phyloP scores from a whole-genome alignment of 2,797 vertebrate species.

The Cynodonichthys magdalenae region DNA sequence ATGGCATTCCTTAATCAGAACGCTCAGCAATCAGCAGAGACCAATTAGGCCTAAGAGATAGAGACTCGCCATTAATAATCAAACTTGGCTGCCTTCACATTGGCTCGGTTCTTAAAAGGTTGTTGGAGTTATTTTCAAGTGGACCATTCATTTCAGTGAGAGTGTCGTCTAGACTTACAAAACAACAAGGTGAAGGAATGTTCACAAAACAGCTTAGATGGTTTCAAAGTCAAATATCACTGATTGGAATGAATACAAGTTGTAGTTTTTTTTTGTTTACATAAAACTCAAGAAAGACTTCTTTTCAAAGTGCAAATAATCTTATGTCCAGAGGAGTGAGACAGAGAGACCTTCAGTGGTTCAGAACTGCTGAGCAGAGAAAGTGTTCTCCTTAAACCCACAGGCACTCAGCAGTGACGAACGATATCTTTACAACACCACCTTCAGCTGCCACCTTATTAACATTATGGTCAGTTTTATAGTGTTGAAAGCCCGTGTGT shows the following conservation, averaged over 20 bases:
- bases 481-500: conserved; percentile 31
- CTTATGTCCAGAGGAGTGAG: conserved; percentile 23
- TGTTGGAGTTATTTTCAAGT: conserved; percentile 43
- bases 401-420: conserved; percentile 45
- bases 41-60: conserved; percentile 81
- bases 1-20: conserved; percentile 83
- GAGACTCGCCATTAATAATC: conserved; percentile 78
- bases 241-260: conserved; percentile 15
- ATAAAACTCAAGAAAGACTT: conserved; percentile 43
- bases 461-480: conserved; percentile 64
- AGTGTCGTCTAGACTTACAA: conserved; percentile 3
- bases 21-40: conserved; percentile 78
- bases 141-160: conserved; percentile 33
- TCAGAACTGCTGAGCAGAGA: conserved; percentile 39
- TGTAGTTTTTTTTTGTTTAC: conserved; percentile 12
- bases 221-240: conserved; percentile 22
- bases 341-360: conserved; percentile 19
- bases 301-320: conserved; percentile 35
- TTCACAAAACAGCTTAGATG: conserved; percentile 1
- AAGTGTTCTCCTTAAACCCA: conserved; percentile 47
- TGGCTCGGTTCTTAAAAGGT: conserved; percentile 48
- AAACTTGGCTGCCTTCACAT: conserved; percentile 59
- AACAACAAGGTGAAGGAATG: conserved; percentile 9
- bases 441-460: conserved; percentile 56
- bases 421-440: conserved; percentile 58